Base-by-base conservation (phyloP, 2,888 invertebrate genomes). In the Clanis bilineata region DNA sequence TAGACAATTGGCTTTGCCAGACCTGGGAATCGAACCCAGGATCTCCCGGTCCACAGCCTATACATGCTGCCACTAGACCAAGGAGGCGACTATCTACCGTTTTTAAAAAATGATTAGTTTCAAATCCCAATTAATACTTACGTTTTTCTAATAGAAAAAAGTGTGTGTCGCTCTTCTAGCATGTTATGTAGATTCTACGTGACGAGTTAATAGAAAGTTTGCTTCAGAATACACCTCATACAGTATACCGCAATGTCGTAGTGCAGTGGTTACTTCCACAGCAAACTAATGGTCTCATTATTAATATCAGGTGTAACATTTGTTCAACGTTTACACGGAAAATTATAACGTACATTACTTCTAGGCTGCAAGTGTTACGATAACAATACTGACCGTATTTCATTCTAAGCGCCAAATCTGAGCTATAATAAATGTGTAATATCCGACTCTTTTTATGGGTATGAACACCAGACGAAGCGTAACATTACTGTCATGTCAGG, bases 401-500 rank as follows among this genome's bases (percentile, higher is more conserved):
- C 25, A 18, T 28, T 51, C 18, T 18, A 15, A 44, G 22, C 12
- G 23, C 23, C 10, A 44, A 44, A 44, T 44, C 2, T 6, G 7
- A n/a, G 12, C 18, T 51, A 51, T 51, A 51, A 32, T 18, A 21
- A 32, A 32, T 28, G 32, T 51, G 18, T 18, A 51, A 51, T 18
- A 32, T 32, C 51, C 9, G 28, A 4, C 32, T 51, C 18, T 51
- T 51, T 51, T 51, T 51, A 51, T 28, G 51, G 28, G 10, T 32
- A 32, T 51, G 15, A 51, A 28, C 51, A 51, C 1, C 51, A 51
- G 51, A 51, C 51, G 28, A 18, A 18, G 51, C 28, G 18, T 51
- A 28, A 51, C 51, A 51, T 51, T 51, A 28, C 32, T 28, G 32
- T 51, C 51, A 15, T 51, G 32, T 51, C 18, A 51, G 51, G 32